These are phyloP conservation scores for Eristalis pertinax DNA, from an alignment of 2,888 invertebrate genomes.

Conservation along the genomic window DNA sequence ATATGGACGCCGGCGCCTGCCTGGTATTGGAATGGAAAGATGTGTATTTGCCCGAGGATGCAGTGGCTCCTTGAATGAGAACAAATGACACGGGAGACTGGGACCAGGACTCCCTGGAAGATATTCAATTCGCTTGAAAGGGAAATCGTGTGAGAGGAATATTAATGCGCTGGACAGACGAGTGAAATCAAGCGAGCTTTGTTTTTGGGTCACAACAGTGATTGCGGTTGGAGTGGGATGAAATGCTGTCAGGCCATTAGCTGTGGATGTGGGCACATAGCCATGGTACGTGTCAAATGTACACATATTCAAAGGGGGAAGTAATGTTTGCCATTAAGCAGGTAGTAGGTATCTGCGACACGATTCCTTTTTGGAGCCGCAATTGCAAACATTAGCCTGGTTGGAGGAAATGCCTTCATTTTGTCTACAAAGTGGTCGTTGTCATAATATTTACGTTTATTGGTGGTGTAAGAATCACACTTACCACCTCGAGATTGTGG, in stretches of 20 bases:
- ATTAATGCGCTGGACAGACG: conserved; percentile 15
- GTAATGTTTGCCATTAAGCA: background rate
- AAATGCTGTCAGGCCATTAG: background rate
- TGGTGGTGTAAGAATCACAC: background rate
- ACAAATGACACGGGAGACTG: background rate
- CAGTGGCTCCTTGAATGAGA: background rate
- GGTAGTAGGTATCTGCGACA: background rate
- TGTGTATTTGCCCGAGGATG: background rate
- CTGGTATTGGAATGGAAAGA: too few species aligned
- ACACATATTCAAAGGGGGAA: background rate
- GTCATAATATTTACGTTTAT: background rate
- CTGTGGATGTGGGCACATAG: background rate
- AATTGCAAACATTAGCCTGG: background rate
- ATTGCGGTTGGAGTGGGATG: background rate
- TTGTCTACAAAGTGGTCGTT: background rate
- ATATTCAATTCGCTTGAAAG: conserved; percentile 26
- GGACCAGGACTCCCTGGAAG: background rate
- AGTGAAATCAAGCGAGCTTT: background rate
- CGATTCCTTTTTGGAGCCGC: background rate
- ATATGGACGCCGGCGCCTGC: background rate
- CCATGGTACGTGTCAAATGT: background rate
- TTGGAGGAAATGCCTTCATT: background rate
- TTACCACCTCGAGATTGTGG: background rate
- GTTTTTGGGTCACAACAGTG: background rate
- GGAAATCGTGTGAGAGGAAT: conserved; percentile 32